Conservation (phyloP, 2,113 vertebrate species). For the Gorilla gorilla region DNA sequence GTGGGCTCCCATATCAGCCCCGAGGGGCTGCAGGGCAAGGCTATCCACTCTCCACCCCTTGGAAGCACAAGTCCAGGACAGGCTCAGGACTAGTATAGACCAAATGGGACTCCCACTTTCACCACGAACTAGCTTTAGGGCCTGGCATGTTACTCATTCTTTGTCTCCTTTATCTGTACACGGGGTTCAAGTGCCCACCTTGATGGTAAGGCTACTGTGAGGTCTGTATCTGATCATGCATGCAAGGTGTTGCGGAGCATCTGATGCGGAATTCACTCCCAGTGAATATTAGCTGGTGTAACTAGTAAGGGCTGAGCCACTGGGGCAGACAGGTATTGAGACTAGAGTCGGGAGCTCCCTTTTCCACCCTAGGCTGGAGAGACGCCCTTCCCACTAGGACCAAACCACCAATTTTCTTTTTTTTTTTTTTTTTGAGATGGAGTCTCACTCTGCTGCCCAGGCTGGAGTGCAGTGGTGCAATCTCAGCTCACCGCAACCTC, state of each 20-base stretch:
- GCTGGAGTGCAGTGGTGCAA: too few species aligned
- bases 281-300: not conserved
- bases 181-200: not conserved
- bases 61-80: not conserved
- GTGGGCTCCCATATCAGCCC: not conserved
- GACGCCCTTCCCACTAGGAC: not conserved
- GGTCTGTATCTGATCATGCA: not conserved
- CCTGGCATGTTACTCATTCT: not conserved
- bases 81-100: not conserved
- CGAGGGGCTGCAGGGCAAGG: not conserved
- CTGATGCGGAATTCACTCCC: not conserved
- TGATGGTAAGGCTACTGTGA: not conserved
- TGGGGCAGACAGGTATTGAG: not conserved
- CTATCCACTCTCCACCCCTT: too few species aligned
- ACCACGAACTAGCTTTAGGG: not conserved
- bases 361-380: not conserved
- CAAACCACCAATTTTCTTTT: not conserved
- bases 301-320: not conserved
- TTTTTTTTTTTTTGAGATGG: too few species aligned
- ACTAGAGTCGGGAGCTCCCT: not conserved
- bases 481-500: too few species aligned
- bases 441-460: too few species aligned
- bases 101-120: not conserved
- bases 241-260: not conserved
- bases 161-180: not conserved